phyloP scores from a whole-genome alignment of 2,797 vertebrate genomes.

The Gymnoscopelus braueri region DNA sequence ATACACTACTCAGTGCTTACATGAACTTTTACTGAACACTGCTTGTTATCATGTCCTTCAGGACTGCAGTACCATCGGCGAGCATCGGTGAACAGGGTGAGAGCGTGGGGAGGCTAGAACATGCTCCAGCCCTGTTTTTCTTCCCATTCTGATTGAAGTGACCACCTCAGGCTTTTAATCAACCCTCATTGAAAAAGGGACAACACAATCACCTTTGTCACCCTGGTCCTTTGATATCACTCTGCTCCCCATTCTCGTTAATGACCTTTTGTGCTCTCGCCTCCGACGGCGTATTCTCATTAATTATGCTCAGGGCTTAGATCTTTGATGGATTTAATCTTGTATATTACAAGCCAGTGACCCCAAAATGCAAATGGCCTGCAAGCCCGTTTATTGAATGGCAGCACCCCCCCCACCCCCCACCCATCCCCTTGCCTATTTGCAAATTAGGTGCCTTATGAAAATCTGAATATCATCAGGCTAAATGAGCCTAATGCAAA shows the following conservation, averaged over 20 bases:
- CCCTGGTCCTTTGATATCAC: conserved; percentile 59
- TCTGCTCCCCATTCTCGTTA: conserved; percentile 54
- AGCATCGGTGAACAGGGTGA: conserved; percentile 21
- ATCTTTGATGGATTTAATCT: conserved; percentile 87
- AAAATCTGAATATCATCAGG: conserved; percentile 85
- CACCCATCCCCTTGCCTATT: conserved; percentile 65
- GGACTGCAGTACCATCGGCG: conserved; percentile 23
- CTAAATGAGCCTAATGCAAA: conserved; percentile 83
- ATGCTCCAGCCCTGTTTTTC: conserved; percentile 30
- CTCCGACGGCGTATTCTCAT: conserved; percentile 68
- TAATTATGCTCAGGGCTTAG: conserved; percentile 78
- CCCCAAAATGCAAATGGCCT: conserved; percentile 81
- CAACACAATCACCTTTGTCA: conserved; percentile 67
- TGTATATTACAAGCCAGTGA: conserved; percentile 80
- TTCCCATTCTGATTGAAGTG: conserved; percentile 66
- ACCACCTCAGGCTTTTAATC: conserved; percentile 71
- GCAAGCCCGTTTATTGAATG: conserved; percentile 56
- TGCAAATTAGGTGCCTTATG: conserved; percentile 81
- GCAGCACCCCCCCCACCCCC: conserved; percentile 17
- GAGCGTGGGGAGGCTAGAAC: conserved; percentile 30
- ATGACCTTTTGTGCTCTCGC: conserved; percentile 67
- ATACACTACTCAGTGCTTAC: conserved; percentile 13
- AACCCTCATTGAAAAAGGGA: conserved; percentile 56
- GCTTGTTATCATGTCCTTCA: conserved; percentile 33
- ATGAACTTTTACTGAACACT: conserved; percentile 22